Evolutionary conservation across 92 coral and sea anemone genomes (phyloP).

Genomic region (Paragorgia papillata): DNA sequence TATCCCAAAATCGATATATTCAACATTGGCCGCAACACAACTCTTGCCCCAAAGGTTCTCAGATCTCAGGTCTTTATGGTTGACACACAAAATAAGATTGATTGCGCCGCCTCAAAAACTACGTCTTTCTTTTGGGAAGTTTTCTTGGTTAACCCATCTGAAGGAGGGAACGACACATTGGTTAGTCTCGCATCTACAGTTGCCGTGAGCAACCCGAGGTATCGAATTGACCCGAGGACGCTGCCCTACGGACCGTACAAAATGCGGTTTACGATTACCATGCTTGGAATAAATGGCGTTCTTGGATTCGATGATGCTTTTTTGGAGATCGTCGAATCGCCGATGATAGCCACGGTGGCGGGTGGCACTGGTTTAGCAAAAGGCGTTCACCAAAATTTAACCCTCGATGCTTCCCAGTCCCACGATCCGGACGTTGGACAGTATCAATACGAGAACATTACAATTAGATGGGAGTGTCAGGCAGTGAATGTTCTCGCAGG

Average conservation of each 20-base stretch:
- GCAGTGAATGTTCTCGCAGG: background rate
- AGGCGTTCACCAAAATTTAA: constrained; percentile 58
- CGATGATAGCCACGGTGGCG: constrained; percentile 53
- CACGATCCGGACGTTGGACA: constrained; percentile 77
- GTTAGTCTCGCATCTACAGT: constrained; percentile 8
- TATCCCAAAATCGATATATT: constrained; percentile 22
- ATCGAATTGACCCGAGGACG: background rate
- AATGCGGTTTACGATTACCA: constrained; percentile 52
- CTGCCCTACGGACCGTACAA: constrained; percentile 36
- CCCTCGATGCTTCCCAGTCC: constrained; percentile 49
- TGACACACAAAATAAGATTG: constrained; percentile 52
- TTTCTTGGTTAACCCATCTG: constrained; percentile 56
- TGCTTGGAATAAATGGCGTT: constrained; percentile 74
- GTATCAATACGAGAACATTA: constrained; percentile 6
- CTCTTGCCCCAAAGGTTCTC: constrained; percentile 28
- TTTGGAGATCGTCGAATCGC: constrained; percentile 56
- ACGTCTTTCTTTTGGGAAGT: constrained; percentile 72
- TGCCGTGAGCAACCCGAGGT: background rate
- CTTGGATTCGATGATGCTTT: constrained; percentile 51
- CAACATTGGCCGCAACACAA: constrained; percentile 13
- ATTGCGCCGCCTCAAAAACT: constrained; percentile 70
- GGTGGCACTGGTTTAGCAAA: constrained; percentile 72
- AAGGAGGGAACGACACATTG: constrained; percentile 48
- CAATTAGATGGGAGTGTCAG: constrained; percentile 10
- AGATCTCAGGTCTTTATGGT: constrained; percentile 59